A percentile compares a stretch with the other conserved stretches of the same genome.
Conservation (phyloP, 2,888 invertebrate genomes). For the Ischnus inquisitorius region DNA sequence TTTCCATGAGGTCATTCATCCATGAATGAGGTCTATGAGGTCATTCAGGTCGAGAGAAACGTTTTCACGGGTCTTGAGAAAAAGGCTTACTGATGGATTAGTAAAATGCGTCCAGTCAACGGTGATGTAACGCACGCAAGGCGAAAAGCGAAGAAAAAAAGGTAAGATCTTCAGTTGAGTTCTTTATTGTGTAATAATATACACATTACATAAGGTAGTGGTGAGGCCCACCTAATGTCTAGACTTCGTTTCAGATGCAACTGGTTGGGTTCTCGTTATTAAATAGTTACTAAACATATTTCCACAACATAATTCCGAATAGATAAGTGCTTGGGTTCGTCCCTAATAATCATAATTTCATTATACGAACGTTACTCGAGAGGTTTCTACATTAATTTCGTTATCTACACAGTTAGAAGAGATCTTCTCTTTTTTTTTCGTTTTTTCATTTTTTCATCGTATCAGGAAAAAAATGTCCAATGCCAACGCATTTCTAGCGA, state of each 20-base stretch:
- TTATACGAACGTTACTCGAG: constrained; percentile 23
- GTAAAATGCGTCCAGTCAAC: too few relatives aligned
- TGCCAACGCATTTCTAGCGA: not conserved
- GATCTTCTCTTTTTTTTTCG: not conserved
- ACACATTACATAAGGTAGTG: constrained; percentile 61
- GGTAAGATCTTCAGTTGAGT: constrained; percentile 21
- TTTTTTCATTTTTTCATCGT: not conserved
- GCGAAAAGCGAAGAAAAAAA: not conserved
- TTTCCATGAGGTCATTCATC: too few relatives aligned
- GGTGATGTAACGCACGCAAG: not conserved
- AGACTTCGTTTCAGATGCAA: constrained; percentile 56
- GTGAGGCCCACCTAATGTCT: constrained; percentile 45
- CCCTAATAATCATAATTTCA: constrained; percentile 12
- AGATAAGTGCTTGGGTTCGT: constrained; percentile 29
- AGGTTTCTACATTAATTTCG: constrained; percentile 6
- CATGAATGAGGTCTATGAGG: too few relatives aligned
- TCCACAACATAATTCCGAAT: constrained; percentile 53
- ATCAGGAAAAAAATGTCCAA: not conserved
- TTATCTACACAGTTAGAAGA: constrained; percentile 10
- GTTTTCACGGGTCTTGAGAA: too few relatives aligned
- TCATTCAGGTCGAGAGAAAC: too few relatives aligned
- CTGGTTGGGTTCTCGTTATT: constrained; percentile 41
- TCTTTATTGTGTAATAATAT: constrained; percentile 64
- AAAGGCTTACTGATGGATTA: too few relatives aligned
- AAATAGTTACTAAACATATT: constrained; percentile 44